Percentiles rank a stretch among this genome's conserved stretches.
phyloP scores from a whole-genome alignment of 2,797 vertebrate genomes.

The Takifugu ocellatus region DNA sequence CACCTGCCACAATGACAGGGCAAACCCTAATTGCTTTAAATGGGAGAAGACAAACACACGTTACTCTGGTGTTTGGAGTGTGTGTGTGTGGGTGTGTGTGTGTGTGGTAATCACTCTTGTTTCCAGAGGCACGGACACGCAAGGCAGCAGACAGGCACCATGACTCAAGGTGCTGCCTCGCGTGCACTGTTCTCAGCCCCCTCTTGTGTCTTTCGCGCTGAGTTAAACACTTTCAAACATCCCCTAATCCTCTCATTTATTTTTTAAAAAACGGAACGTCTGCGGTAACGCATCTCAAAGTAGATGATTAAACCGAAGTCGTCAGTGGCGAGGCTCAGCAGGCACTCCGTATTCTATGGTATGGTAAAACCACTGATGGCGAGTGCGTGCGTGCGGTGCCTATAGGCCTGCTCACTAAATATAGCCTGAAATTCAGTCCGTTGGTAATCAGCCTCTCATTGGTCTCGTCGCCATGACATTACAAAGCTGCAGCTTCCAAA shows the following conservation, averaged over 20 bases:
- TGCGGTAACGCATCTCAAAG: no score
- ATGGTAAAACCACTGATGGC: no score
- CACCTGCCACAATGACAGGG: slow-evolving; percentile 67
- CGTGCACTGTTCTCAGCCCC: slow-evolving; percentile 12
- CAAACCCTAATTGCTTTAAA: slow-evolving; percentile 68
- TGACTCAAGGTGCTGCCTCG: slow-evolving; percentile 46
- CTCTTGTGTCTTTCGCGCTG: no score
- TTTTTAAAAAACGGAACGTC: no score
- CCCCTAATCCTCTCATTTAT: neutral
- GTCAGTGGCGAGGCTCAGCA: no score
- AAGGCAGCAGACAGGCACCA: slow-evolving; percentile 53
- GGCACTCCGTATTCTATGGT: no score
- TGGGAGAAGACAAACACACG: slow-evolving; percentile 53
- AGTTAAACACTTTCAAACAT: neutral
- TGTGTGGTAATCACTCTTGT: slow-evolving; percentile 24
- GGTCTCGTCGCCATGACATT: slow-evolving; percentile 39
- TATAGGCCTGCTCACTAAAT: no score
- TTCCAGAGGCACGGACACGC: slow-evolving; percentile 32
- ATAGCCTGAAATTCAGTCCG: slow-evolving; percentile 17
- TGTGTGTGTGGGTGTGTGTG: slow-evolving; percentile 14
- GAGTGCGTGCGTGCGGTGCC: no score
- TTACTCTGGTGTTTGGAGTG: slow-evolving; percentile 28
- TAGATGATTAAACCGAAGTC: no score
- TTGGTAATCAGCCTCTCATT: slow-evolving; percentile 46
- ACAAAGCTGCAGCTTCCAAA: slow-evolving; percentile 44